Evolutionary conservation across 2,888 invertebrate genomes (phyloP), one percentile per base, ranked within the genome.

Genomic region (Cheilosia vernalis): DNA sequence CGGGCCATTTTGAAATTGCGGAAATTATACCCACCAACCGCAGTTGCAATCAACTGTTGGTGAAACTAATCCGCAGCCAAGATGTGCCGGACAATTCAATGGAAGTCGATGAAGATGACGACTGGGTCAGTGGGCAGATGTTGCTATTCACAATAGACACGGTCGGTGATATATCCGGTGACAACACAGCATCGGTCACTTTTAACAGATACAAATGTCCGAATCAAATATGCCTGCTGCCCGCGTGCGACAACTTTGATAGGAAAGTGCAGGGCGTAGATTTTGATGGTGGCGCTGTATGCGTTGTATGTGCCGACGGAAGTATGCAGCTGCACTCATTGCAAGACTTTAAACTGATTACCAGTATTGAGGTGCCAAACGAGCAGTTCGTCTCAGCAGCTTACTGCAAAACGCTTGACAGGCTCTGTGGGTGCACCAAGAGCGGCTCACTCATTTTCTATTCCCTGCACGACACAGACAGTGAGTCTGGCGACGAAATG

Each of bases 391-490:
- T 96, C 15, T 96, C 97, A 0, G 96, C 96, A 2, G 95, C 96
- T 0, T 98, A 96, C 91, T 98, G 98, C 91, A 96, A 96, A 77
- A 97, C 97, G 93, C 94, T 98, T 79, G 98, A 98, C 89, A 94
- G 97, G 60, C 93, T 98, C 37, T 98, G 98, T 91, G 96, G 95
- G 2, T 96, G 96, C 53, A 97, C 97, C 0, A 94, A 94, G 88
- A 94, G 94, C 69, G 98, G 98, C 4, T 95, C 95, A 85, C 93
- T 98, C 64, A 95, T 97, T 89, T 97, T 98, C 92, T 97, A 96
- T 90, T 95, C 96, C 0, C 92, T 97, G 30, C 95, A 95, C 84
- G 95, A 96, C 76, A 93, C 94, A 0, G 96, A 96, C 88, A 95
- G 94, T 87, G 96, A 96, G 89, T 94, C 95, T 1, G 92, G 94